Evolutionary conservation across 2,113 vertebrate genomes (phyloP).

Genomic region (Cryptoleucopteryx plumbea): DNA sequence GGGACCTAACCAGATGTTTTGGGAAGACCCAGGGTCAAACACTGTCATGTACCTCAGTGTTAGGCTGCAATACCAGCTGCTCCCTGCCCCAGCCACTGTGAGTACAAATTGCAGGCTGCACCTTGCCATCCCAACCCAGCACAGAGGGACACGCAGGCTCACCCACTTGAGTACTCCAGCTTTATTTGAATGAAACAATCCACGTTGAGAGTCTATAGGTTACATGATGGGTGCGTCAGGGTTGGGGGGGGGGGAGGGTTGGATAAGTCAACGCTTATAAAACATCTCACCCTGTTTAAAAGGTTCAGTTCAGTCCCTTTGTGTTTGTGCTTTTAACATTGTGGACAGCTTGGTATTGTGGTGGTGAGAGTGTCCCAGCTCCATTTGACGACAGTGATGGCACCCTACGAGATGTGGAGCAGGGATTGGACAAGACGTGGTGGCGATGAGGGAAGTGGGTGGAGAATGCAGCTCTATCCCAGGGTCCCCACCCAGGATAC

Average conservation of each 20-base stretch:
- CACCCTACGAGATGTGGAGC: background rate
- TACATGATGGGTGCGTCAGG: background rate
- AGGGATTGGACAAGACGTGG: background rate
- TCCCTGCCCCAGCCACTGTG: background rate
- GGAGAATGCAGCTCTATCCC: background rate
- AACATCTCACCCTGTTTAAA: constrained; percentile 64
- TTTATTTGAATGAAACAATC: constrained; percentile 68
- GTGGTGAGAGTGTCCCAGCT: background rate
- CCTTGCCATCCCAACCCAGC: background rate
- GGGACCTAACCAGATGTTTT: background rate
- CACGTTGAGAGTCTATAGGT: constrained; percentile 29
- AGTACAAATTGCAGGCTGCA: background rate
- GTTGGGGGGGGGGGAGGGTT: background rate
- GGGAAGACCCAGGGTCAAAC: background rate
- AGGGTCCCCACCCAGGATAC: background rate
- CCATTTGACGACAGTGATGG: background rate
- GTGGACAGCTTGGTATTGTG: background rate
- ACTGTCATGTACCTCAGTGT: background rate
- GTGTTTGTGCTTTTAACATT: constrained; percentile 56
- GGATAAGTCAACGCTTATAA: constrained; percentile 20
- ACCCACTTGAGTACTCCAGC: constrained; percentile 54
- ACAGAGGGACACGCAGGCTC: constrained; percentile 32
- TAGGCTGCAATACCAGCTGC: background rate
- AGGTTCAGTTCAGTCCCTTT: constrained; percentile 47
- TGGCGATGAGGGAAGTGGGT: background rate